Base-by-base conservation (phyloP, 2,888 invertebrate species). In the Cistogaster globosa region DNA sequence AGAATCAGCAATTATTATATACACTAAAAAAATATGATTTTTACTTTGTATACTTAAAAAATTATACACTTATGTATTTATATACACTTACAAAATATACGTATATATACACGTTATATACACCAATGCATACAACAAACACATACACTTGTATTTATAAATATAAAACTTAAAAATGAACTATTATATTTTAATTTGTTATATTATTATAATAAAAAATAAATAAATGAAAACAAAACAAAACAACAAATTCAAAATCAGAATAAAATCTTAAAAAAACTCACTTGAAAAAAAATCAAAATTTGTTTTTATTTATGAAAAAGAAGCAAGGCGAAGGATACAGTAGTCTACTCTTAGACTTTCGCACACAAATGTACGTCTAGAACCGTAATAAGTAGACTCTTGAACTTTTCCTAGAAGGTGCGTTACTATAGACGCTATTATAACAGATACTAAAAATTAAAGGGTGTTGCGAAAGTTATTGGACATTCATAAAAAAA, bases 141-240 rank as follows among this genome's bases (percentile, higher is more conserved):
- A 60, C 71, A 72, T 45, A 81, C 22, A 74, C 77, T 74, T 85
- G 36, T 72, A 62, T 26, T 48, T 38, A 22, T 38, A 74, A 69
- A 22, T 65, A 60, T 45, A 67, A 75, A 77, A 60, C 16, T 53
- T 74, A 62, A 22, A 81, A 22, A 78, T 45, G 51, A 74, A 81
- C 57, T 86, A 83, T 72, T 78, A 67, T 75, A 77, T 81, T 80
- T 80, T 83, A 83, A 83, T 83, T 86, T 86, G 83, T 80, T 86
- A 83, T 80, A 63, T 60, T 69, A 80, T 60, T 51, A 67, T 62
- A 60, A 72, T 36, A 32, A 72, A 80, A 38, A 72, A 80, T 55
- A n/a, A 67, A 67, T 42, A 62, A 63, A 22, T 58, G 12, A 22
- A 62, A 75, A 26, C 11, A 63, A 62, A 75, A 26, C 11, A 63